phyloP scores from a whole-genome alignment of 2,113 vertebrate genomes.

The Thomomys bottae region DNA sequence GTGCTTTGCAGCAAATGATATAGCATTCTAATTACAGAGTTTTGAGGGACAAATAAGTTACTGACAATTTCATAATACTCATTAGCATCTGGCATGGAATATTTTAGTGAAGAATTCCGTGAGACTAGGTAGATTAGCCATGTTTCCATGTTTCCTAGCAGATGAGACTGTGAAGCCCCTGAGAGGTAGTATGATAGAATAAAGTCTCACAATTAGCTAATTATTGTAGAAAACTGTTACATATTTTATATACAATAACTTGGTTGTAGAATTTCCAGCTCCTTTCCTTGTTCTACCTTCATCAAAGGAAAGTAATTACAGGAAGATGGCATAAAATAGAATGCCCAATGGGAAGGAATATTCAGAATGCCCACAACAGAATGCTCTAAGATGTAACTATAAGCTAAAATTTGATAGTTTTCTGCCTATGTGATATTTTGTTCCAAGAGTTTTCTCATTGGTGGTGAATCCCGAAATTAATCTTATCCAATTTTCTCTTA shows the following conservation, averaged over 20 bases:
- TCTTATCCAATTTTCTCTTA: neutral
- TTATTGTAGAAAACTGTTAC: neutral
- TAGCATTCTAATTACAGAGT: slow-evolving; percentile 53
- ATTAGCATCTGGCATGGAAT: slow-evolving; percentile 42
- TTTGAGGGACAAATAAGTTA: slow-evolving; percentile 54
- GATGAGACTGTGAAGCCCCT: neutral
- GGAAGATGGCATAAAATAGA: neutral
- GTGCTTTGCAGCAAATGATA: slow-evolving; percentile 42
- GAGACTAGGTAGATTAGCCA: neutral
- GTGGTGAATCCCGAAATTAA: neutral
- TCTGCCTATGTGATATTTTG: neutral
- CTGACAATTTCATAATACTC: neutral
- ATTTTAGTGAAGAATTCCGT: neutral
- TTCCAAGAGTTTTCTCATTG: neutral
- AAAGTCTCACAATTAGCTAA: neutral
- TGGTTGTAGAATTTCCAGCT: neutral
- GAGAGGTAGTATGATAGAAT: neutral
- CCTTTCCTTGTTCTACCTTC: neutral
- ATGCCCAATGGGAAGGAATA: neutral
- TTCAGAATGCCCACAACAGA: neutral
- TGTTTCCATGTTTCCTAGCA: neutral
- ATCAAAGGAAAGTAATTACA: neutral
- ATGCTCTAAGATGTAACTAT: neutral
- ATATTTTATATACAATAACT: neutral
- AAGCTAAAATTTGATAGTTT: neutral